A percentile compares a stretch with the other conserved stretches of the same genome.
These are phyloP conservation scores for Achatina immaculata DNA, from an alignment of 1,140 invertebrate species.

Conservation along the genomic window DNA sequence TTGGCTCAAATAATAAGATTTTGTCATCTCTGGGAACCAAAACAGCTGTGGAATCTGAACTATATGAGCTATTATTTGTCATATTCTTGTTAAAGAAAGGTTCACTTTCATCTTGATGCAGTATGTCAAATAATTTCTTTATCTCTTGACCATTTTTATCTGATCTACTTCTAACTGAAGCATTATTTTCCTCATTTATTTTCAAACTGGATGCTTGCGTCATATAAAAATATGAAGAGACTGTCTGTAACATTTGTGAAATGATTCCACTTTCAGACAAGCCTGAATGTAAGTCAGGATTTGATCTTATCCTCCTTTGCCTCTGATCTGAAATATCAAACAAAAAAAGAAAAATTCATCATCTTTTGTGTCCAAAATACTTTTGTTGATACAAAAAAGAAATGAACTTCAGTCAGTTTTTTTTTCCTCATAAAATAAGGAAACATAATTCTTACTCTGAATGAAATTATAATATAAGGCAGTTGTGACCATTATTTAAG, in stretches of 20 bases:
- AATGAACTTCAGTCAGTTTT: too few relatives aligned
- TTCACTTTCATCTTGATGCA: too few relatives aligned
- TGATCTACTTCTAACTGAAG: neutral
- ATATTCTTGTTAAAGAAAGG: neutral
- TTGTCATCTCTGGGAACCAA: neutral
- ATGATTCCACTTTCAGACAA: neutral
- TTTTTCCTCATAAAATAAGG: too few relatives aligned
- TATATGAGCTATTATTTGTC: neutral
- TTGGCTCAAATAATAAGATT: neutral
- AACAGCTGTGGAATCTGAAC: neutral
- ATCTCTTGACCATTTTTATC: neutral
- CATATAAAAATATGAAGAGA: neutral
- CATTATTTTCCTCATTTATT: neutral
- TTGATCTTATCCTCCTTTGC: slow-evolving; percentile 6
- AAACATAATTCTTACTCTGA: too few relatives aligned
- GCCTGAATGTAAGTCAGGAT: neutral
- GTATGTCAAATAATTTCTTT: neutral
- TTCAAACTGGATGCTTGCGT: neutral
- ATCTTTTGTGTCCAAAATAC: too few relatives aligned
- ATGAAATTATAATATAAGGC: too few relatives aligned
- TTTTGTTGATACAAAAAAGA: too few relatives aligned
- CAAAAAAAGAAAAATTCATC: too few relatives aligned
- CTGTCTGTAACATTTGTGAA: neutral
- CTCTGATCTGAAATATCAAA: too few relatives aligned
- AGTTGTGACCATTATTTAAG: too few relatives aligned